Base-by-base conservation (phyloP, 2,888 invertebrate species). In the Morinoia aosen region DNA sequence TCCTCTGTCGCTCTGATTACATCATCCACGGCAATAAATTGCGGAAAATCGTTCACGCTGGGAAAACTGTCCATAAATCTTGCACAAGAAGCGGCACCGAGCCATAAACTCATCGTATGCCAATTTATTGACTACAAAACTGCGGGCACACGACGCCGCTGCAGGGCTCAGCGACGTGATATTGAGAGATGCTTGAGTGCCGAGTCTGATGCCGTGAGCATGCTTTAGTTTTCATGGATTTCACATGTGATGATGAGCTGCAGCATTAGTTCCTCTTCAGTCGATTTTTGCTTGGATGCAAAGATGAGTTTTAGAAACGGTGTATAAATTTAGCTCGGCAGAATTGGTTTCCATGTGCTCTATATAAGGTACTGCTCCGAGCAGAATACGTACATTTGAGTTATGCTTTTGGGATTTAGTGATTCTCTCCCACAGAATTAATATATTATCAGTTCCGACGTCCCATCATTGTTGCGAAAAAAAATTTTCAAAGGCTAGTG, bases 1-100 rank as follows among this genome's bases (percentile, higher is more conserved):
- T 33, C 76, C 76, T 25, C 19, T 76, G 76, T 76, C 25, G 19
- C 33, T 76, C 76, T 76, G 90, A 90, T 90, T 90, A 90, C 90
- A 90, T 40, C 90, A 90, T 90, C 90, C 76, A 76, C 76, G 76
- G 76, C 76, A 76, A 90, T 93, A 93, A 93, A 93, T 93, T 93
- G 48, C 93, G n/a, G 56, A 93, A 48, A 93, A 93, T 57, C 93
- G 93, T 93, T 93, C 57, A 33, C n/a, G 93, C 48, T 57, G 57
- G n/a, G 58, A 48, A 93, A 93, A 93, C 33, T 56, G n/a, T 93
- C 48, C 58, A 93, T 93, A 93, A 93, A 93, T 93, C 57, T 56
- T 57, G 25, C 11, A 57, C n/a, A 93, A 57, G 58, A 57, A 93
- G 57, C 33, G 12, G 93, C 93, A 57, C 48, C 57, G 57, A 93